Evolutionary conservation across 2,888 invertebrate species (phyloP).

Genomic region (Stegana nigrithorax): DNA sequence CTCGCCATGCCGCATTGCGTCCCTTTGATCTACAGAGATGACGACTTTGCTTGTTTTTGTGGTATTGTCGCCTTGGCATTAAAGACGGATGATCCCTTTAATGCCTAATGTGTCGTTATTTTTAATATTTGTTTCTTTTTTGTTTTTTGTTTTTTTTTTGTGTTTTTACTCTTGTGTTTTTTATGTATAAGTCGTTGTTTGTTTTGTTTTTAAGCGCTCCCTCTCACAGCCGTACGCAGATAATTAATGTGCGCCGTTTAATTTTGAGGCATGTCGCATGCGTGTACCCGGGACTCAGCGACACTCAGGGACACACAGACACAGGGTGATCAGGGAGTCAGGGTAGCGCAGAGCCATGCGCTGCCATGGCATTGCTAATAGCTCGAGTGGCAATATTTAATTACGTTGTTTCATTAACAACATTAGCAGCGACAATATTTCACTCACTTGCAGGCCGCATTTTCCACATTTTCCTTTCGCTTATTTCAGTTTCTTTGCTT

Average conservation of each 20-base stretch:
- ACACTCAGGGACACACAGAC: too few species aligned
- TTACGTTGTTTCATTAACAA: conserved; percentile 65
- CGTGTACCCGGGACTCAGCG: conserved; percentile 17
- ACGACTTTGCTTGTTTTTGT: neutral
- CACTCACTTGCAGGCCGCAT: conserved; percentile 39
- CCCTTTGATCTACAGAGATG: neutral
- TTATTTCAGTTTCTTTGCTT: neutral
- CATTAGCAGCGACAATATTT: conserved; percentile 63
- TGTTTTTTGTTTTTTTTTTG: conserved; percentile 18
- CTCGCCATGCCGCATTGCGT: neutral
- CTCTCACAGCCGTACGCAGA: neutral
- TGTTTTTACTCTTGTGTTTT: neutral
- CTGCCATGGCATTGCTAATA: conserved; percentile 15
- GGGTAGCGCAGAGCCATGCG: neutral
- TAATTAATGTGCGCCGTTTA: conserved; percentile 38
- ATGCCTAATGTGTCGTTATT: conserved; percentile 34
- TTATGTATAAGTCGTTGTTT: neutral
- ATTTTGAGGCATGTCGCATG: conserved; percentile 34
- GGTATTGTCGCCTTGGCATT: conserved; percentile 8
- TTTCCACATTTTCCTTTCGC: neutral
- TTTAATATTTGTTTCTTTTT: conserved; percentile 32
- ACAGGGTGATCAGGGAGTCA: too few species aligned
- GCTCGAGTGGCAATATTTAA: conserved; percentile 47
- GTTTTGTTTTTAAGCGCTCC: neutral
- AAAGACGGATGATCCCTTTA: conserved; percentile 33